A percentile compares a stretch with the other conserved stretches of the same genome.
These are phyloP conservation scores for Rhynchotus rufescens DNA, from an alignment of 2,797 vertebrate species.

Conservation along the genomic window DNA sequence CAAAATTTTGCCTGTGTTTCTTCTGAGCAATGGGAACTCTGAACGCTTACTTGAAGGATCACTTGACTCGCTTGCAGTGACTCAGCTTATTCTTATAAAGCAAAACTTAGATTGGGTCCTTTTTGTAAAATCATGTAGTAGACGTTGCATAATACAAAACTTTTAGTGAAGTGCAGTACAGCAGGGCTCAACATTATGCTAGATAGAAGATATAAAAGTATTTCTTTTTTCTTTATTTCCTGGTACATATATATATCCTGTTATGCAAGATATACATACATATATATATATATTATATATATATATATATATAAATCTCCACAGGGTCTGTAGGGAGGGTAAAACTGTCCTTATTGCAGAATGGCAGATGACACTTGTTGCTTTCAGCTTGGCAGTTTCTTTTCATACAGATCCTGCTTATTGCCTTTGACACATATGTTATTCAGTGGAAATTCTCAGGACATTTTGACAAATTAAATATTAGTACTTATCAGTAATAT, in stretches of 20 bases:
- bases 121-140: neutral
- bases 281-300: too few relatives aligned
- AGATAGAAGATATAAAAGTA: neutral
- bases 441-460: neutral
- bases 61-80: neutral
- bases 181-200: neutral
- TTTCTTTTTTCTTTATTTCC: neutral
- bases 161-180: neutral
- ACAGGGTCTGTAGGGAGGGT: neutral
- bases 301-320: neutral
- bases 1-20: neutral
- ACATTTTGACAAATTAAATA: neutral
- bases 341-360: neutral
- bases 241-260: neutral
- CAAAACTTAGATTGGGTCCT: neutral
- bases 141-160: rapidly evolving
- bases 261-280: too few relatives aligned
- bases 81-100: too few relatives aligned
- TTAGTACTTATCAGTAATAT: neutral
- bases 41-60: neutral
- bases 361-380: neutral
- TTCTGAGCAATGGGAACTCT: neutral
- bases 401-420: neutral
- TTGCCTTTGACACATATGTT: neutral
- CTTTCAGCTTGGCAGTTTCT: neutral